These are phyloP conservation scores for Urechis unicinctus DNA, from an alignment of 2,888 invertebrate species.

Conservation along the genomic window DNA sequence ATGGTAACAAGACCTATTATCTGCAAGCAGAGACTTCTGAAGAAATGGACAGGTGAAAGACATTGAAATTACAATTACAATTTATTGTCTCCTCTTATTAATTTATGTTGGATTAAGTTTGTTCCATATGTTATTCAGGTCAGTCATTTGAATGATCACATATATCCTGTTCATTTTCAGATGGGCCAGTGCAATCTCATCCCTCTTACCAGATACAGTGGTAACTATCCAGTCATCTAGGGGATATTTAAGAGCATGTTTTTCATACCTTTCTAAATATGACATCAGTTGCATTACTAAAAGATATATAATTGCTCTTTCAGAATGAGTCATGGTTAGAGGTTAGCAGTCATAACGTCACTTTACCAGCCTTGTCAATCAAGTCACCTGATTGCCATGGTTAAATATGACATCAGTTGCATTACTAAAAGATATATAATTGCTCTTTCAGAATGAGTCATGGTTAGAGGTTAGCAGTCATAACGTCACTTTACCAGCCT, in stretches of 20 bases:
- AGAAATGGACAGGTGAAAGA: conserved; percentile 60
- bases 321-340: conserved; percentile 61
- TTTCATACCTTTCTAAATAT: not conserved
- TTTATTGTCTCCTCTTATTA: too few relatives aligned
- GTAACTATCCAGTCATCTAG: conserved; percentile 6
- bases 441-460: conserved; percentile 44
- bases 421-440: too few relatives aligned
- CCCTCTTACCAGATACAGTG: conserved; percentile 59
- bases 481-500: conserved; percentile 70
- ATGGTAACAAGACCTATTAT: conserved; percentile 62
- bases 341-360: conserved; percentile 72
- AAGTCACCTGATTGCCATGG: conserved; percentile 85
- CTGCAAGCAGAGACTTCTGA: conserved; percentile 75
- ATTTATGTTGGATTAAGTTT: too few relatives aligned
- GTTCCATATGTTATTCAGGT: too few relatives aligned
- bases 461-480: conserved; percentile 73
- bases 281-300: not conserved
- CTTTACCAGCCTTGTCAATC: conserved; percentile 68
- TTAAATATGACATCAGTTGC: too few relatives aligned
- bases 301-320: too few relatives aligned
- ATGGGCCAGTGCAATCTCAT: conserved; percentile 72
- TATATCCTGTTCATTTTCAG: conserved; percentile 19
- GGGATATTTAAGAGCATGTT: not conserved
- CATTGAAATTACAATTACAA: too few relatives aligned
- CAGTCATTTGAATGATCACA: too few relatives aligned